phyloP scores from a whole-genome alignment of 2,797 vertebrate genomes.

The Mus minutoides region DNA sequence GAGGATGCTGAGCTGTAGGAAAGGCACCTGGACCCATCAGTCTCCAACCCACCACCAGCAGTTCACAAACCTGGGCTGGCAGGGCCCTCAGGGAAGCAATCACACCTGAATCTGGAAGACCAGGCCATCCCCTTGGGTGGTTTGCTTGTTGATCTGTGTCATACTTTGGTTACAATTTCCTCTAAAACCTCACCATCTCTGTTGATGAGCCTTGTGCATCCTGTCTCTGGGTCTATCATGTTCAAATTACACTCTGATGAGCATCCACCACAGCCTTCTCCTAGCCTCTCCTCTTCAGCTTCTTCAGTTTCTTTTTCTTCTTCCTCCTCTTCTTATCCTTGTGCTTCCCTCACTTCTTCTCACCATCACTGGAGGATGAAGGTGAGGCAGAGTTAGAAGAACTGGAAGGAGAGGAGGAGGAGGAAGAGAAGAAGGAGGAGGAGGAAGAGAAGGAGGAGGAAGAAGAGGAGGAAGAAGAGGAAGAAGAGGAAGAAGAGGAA shows the following conservation, averaged over 20 bases:
- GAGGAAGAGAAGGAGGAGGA: background rate
- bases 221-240: conserved; percentile 94
- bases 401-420: conserved; percentile 89
- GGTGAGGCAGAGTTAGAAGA: conserved; percentile 87
- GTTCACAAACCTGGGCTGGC: background rate
- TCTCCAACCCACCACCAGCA: background rate
- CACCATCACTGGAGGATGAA: conserved; percentile 86
- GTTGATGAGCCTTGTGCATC: conserved; percentile 95
- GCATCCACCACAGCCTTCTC: conserved; percentile 77
- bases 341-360: too few species aligned
- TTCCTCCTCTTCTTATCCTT: too few species aligned
- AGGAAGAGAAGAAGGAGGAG: conserved; percentile 90
- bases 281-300: too few species aligned
- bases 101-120: conserved; percentile 93
- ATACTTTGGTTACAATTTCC: conserved; percentile 95
- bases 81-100: conserved; percentile 82
- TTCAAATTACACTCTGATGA: conserved; percentile 94
- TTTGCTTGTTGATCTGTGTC: conserved; percentile 97
- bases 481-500: too few species aligned
- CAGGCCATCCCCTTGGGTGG: conserved; percentile 92
- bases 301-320: too few species aligned
- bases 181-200: conserved; percentile 97
- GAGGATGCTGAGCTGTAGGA: background rate
- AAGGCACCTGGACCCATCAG: background rate
- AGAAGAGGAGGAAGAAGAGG: too few species aligned